Evolutionary conservation across 2,113 vertebrate species (phyloP).

Genomic region (Colaptes auratus): DNA sequence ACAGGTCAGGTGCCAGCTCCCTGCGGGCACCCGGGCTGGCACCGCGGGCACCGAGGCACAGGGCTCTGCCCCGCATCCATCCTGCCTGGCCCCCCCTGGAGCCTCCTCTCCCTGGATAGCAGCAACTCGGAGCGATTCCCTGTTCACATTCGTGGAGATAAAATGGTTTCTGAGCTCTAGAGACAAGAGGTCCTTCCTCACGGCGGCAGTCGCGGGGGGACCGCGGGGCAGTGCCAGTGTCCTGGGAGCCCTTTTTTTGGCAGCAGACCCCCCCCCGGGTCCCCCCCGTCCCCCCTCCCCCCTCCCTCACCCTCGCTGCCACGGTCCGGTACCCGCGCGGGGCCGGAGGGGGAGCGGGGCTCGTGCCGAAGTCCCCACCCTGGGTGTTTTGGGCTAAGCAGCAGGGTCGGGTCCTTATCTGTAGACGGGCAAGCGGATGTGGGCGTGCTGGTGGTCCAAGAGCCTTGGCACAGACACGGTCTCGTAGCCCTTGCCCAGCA

Average conservation of each 20-base stretch:
- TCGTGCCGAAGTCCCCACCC: background rate
- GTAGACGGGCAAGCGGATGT: constrained; percentile 98
- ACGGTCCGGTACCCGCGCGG: background rate
- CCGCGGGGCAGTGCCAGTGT: background rate
- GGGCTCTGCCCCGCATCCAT: background rate
- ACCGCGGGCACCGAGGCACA: background rate
- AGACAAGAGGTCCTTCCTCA: constrained; percentile 38
- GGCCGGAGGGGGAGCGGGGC: background rate
- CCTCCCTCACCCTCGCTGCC: background rate
- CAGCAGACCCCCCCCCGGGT: background rate
- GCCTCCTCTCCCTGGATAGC: constrained; percentile 69
- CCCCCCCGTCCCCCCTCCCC: background rate
- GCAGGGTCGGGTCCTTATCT: constrained; percentile 81
- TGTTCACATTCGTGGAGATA: constrained; percentile 69
- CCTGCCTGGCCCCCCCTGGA: background rate
- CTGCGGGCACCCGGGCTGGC: background rate
- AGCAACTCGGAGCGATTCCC: constrained; percentile 70
- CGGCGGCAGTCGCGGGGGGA: no score
- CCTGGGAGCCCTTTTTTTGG: background rate
- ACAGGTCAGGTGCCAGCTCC: constrained; percentile 44
- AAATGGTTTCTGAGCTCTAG: constrained; percentile 62
- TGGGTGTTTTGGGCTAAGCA: constrained; percentile 44
- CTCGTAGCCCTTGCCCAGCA: constrained; percentile 98
- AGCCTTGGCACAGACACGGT: constrained; percentile 96
- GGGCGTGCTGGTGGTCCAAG: constrained; percentile 98